These are phyloP conservation scores for Sesamia nonagrioides DNA, from an alignment of 1,140 invertebrate genomes.

Conservation along the genomic window DNA sequence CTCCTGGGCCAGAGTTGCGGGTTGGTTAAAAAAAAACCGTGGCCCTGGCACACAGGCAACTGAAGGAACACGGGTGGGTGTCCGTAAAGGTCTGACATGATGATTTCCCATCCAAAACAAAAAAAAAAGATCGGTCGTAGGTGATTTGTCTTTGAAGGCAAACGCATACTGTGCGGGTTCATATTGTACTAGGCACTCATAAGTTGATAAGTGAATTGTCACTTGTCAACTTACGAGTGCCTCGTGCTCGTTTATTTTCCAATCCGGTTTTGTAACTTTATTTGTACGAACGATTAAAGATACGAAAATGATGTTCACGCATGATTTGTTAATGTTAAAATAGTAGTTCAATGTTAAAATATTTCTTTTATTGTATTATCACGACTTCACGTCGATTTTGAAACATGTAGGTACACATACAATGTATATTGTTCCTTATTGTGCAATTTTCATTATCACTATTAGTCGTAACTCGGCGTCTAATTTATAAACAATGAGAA, in stretches of 20 bases:
- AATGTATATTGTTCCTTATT: background rate
- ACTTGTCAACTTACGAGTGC: no score
- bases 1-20: no score
- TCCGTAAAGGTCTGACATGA: no score
- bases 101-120: no score
- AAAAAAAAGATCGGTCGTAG: no score
- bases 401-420: background rate
- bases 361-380: constrained; percentile 19
- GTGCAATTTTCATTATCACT: background rate
- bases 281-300: constrained; percentile 8
- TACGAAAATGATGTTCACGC: constrained; percentile 1
- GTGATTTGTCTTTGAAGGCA: background rate
- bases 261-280: constrained; percentile 7
- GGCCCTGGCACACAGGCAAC: no score
- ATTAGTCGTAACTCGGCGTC: no score
- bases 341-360: background rate
- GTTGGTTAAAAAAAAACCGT: no score
- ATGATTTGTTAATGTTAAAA: background rate
- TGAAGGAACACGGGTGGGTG: no score
- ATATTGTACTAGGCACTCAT: background rate
- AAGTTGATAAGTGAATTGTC: constrained; percentile 38
- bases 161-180: background rate
- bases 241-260: background rate
- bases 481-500: no score
- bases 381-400: background rate